phyloP scores from a whole-genome alignment of 2,797 vertebrate species.

The Pseudotriccus pelzelni region DNA sequence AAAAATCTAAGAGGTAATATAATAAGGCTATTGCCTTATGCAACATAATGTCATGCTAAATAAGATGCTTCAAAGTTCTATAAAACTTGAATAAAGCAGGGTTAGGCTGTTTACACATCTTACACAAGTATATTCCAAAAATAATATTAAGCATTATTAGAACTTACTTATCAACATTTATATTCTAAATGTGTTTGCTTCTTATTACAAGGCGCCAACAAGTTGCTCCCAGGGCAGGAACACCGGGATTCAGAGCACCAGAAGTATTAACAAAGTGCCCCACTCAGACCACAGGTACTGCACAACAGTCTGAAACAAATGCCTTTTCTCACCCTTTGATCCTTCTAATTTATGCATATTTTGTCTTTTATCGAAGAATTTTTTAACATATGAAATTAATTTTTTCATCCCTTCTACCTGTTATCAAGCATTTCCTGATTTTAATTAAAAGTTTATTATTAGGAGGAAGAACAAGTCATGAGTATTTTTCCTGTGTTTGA shows the following conservation, averaged over 20 bases:
- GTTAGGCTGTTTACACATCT: neutral
- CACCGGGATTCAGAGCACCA: slow-evolving; percentile 95
- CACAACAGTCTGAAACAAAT: neutral
- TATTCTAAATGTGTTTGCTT: neutral
- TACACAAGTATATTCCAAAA: neutral
- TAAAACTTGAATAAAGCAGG: neutral
- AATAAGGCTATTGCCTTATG: neutral
- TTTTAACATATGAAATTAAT: neutral
- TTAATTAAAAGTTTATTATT: neutral
- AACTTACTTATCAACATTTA: neutral
- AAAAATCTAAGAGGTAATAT: neutral
- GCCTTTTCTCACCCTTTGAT: neutral
- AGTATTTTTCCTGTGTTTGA: neutral
- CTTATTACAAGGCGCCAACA: slow-evolving; percentile 84
- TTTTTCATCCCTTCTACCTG: neutral
- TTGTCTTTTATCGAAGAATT: neutral
- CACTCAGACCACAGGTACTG: slow-evolving; percentile 90
- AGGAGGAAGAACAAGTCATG: neutral
- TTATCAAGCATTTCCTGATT: slow-evolving; percentile 64
- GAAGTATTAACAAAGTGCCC: slow-evolving; percentile 95
- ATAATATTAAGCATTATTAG: neutral
- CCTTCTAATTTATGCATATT: neutral
- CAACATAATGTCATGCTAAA: neutral
- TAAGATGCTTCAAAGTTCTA: neutral
- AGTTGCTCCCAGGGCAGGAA: slow-evolving; percentile 93